phyloP scores from a whole-genome alignment of 2,888 invertebrate species.

The Lithophane leautieri region DNA sequence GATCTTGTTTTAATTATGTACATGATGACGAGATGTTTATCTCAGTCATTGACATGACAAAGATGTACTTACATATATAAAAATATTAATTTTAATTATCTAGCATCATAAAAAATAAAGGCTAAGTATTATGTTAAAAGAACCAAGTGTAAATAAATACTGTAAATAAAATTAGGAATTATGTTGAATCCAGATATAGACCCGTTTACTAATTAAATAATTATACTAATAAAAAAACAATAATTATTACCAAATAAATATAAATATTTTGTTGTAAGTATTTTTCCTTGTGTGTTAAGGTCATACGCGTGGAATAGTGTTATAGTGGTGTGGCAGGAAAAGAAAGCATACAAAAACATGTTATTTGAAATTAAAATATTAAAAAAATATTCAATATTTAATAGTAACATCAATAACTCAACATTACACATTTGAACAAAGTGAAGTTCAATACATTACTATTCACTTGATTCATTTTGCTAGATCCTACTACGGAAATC shows the following conservation, averaged over 20 bases:
- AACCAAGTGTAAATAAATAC: constrained; percentile 62
- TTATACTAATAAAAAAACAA: neutral
- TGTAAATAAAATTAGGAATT: constrained; percentile 75
- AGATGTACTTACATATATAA: neutral
- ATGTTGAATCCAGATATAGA: constrained; percentile 34
- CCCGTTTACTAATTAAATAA: constrained; percentile 42
- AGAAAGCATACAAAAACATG: neutral
- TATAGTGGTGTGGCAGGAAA: neutral
- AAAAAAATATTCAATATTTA: neutral
- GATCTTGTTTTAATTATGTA: neutral
- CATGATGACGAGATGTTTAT: neutral
- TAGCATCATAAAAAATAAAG: constrained; percentile 76
- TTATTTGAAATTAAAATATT: constrained; percentile 4
- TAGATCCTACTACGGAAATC: neutral
- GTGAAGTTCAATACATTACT: neutral
- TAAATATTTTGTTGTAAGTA: neutral
- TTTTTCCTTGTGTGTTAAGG: neutral
- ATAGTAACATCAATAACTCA: neutral
- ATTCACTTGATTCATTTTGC: neutral
- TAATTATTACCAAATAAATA: neutral
- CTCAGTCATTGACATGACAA: neutral
- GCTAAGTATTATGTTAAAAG: constrained; percentile 73
- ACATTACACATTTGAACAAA: constrained; percentile 1
- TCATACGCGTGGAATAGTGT: too few relatives aligned
- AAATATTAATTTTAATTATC: constrained; percentile 23